A percentile compares a stretch with the other conserved stretches of the same genome.
phyloP scores from a whole-genome alignment of 1,140 invertebrate species.

The Hyles vespertilio region DNA sequence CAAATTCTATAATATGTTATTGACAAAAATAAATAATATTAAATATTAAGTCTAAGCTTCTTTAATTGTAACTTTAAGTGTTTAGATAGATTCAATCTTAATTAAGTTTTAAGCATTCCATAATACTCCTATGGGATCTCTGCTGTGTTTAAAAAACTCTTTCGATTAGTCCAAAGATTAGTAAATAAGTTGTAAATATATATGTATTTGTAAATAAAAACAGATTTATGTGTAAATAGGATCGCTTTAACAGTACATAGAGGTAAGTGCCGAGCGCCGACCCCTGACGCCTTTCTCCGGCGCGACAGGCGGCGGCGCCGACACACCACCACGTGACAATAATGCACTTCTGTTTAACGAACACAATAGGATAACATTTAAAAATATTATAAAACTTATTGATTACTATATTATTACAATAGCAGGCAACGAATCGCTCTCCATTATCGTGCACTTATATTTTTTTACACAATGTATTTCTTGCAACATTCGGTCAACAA shows the following conservation, averaged over 20 bases:
- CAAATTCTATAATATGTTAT: conserved; percentile 29
- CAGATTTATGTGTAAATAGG: conserved; percentile 59
- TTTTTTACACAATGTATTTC: too few relatives aligned
- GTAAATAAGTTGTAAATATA: conserved; percentile 44
- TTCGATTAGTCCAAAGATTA: conserved; percentile 60
- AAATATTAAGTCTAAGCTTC: conserved; percentile 40
- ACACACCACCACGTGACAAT: conserved; percentile 60
- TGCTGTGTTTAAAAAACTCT: conserved; percentile 64
- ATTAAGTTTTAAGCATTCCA: conserved; percentile 70
- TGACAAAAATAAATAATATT: conserved; percentile 3
- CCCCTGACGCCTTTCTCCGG: background rate
- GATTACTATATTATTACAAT: background rate
- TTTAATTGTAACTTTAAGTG: conserved; percentile 50
- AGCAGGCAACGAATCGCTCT: too few relatives aligned
- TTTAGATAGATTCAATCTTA: conserved; percentile 63
- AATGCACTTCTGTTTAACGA: conserved; percentile 54
- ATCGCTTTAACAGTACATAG: conserved; percentile 30
- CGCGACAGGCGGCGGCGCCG: conserved; percentile 12
- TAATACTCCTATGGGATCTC: conserved; percentile 70
- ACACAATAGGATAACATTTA: conserved; percentile 32
- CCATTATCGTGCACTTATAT: too few relatives aligned
- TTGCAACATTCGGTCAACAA: too few relatives aligned
- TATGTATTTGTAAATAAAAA: conserved; percentile 48
- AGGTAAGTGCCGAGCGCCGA: background rate
- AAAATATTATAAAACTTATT: conserved; percentile 11